A percentile compares a stretch with the other conserved stretches of the same genome.
phyloP scores from a whole-genome alignment of 2,888 invertebrate genomes.

The Apamea epomidion region DNA sequence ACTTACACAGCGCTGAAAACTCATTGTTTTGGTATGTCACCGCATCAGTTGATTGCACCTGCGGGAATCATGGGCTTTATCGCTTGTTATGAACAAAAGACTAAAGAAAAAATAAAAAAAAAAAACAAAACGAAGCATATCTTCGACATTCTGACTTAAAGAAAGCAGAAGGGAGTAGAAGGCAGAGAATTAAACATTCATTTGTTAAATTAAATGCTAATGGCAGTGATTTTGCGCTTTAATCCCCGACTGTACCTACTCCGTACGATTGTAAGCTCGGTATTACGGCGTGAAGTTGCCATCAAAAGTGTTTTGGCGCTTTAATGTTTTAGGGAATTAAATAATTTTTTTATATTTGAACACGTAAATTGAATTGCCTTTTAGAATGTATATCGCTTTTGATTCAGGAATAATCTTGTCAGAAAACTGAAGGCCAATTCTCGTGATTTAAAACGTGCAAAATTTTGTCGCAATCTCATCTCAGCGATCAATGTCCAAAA shows the following conservation, averaged over 20 bases:
- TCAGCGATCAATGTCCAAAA: no score
- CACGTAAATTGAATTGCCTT: background rate
- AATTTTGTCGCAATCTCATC: no score
- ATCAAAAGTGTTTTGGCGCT: slow-evolving; percentile 67
- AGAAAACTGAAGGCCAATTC: no score
- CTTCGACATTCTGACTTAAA: slow-evolving; percentile 31
- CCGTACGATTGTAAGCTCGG: slow-evolving; percentile 76
- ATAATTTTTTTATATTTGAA: background rate
- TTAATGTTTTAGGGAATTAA: background rate
- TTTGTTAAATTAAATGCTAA: slow-evolving; percentile 89
- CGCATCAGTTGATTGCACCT: background rate
- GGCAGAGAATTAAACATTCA: slow-evolving; percentile 85
- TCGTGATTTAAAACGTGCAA: no score
- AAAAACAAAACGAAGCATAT: background rate
- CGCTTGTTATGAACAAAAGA: background rate
- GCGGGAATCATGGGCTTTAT: background rate
- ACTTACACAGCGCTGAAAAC: background rate
- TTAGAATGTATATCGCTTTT: background rate
- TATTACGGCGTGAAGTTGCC: slow-evolving; percentile 75
- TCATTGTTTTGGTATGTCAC: background rate
- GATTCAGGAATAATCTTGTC: background rate
- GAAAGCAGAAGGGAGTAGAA: slow-evolving; percentile 72
- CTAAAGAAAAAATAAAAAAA: background rate
- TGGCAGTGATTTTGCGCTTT: slow-evolving; percentile 82
- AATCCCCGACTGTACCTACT: slow-evolving; percentile 82